Base-by-base conservation (phyloP, 2,888 invertebrate species). In the Plusia festucae region DNA sequence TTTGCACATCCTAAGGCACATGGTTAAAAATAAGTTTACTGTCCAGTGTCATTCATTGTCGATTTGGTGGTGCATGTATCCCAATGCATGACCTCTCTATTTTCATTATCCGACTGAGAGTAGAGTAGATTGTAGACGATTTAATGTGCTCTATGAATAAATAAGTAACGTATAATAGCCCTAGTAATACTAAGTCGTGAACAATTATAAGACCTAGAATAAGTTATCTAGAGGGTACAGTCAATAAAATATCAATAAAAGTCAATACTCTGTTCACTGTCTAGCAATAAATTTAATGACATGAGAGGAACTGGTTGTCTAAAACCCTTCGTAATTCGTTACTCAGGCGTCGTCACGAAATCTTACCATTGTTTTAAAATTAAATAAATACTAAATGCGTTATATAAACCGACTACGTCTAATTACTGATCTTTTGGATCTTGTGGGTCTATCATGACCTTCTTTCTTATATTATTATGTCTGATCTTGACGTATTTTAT, bases 341-440 rank as follows among this genome's bases (percentile, higher is more conserved):
- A 78, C 69, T 82, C 75, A 76, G 69, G 30, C 76, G 81, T 78
- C 76, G 81, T 78, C 81, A 82, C 76, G 77, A 72, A 76, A 82
- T 69, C 74, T 73, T 72, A 63, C 75, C 66, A 72, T 74, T 68
- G 71, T 73, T 65, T 57, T 70, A 76, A 76, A 79, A 64, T 57
- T 70, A 76, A 76, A 79, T 79, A 79, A 20, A 60, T 60, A 73
- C 62, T 63, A 53, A 65, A 56, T 55, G 24, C 30, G 24, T 32
- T 61, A 57, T 55, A 20, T 54, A 30, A 59, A 78, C 64, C 76
- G 66, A 40, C 58, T 34, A 56, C 60, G 70, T 78, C 0, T 49
- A 49, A 77, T 65, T 46, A 53, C 51, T 46, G 67, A 49, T 15
- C 15, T 34, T 11, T 15, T 34, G 13, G 34, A 34, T 34, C 15